phyloP scores from a whole-genome alignment of 1,140 invertebrate genomes.

The Bradynema listronoti region DNA sequence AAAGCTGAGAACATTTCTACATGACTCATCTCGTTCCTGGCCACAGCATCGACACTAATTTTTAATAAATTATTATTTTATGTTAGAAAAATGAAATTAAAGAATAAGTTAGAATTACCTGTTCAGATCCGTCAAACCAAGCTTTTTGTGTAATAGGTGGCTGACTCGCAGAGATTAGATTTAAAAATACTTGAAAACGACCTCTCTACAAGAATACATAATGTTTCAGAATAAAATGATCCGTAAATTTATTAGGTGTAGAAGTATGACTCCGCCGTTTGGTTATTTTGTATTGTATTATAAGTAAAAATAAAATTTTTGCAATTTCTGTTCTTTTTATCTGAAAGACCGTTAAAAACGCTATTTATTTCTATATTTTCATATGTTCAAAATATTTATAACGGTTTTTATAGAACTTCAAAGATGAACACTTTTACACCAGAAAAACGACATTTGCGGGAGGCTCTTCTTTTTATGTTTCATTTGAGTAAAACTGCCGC shows the following conservation, averaged over 20 bases:
- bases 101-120: slow-evolving; percentile 24
- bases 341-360: no score
- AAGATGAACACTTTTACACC: no score
- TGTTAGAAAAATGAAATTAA: slow-evolving; percentile 2
- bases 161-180: slow-evolving; percentile 51
- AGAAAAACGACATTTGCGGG: no score
- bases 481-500: no score
- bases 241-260: no score
- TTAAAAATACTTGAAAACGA: slow-evolving; percentile 57
- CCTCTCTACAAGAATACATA: slow-evolving; percentile 54
- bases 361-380: no score
- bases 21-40: slow-evolving; percentile 36
- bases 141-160: slow-evolving; percentile 46
- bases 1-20: slow-evolving; percentile 43
- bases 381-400: no score
- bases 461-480: no score
- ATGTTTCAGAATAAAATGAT: no score
- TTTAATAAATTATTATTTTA: slow-evolving; percentile 12
- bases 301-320: no score
- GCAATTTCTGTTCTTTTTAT: no score
- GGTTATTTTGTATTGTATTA: not conserved
- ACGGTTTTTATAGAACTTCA: no score
- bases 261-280: not conserved
- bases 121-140: slow-evolving; percentile 55
- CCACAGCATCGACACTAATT: slow-evolving; percentile 51